Evolutionary conservation across 2,113 vertebrate genomes (phyloP).

Genomic region (Budorcas taxicolor): DNA sequence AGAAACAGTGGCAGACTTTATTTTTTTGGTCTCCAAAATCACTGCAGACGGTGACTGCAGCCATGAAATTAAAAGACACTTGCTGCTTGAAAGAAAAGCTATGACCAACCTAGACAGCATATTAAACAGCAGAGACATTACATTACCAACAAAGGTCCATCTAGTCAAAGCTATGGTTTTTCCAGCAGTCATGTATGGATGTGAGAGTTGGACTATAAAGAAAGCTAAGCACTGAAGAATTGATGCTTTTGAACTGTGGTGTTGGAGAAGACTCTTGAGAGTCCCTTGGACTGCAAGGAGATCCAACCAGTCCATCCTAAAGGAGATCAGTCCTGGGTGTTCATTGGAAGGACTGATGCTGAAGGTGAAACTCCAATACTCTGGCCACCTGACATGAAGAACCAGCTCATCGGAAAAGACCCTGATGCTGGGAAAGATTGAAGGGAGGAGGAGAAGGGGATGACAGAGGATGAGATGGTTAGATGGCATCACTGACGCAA

Average conservation of each 20-base stretch:
- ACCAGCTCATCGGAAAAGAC: background rate
- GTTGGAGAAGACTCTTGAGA: background rate
- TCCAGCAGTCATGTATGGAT: background rate
- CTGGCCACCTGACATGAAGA: background rate
- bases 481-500: background rate
- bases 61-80: background rate
- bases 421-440: background rate
- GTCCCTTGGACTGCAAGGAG: background rate
- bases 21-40: background rate
- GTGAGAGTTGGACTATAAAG: background rate
- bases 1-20: background rate
- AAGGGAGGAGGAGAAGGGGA: background rate
- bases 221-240: background rate
- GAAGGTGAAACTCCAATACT: background rate
- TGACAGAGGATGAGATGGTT: background rate
- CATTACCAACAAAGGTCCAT: background rate
- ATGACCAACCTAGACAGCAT: background rate
- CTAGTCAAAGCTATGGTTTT: background rate
- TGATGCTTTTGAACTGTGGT: background rate
- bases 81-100: background rate
- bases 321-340: background rate
- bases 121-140: background rate
- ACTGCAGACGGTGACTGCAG: background rate
- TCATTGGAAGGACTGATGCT: background rate
- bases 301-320: background rate